These are phyloP conservation scores for Garra rufa DNA, from an alignment of 2,113 vertebrate species.

Conservation along the genomic window DNA sequence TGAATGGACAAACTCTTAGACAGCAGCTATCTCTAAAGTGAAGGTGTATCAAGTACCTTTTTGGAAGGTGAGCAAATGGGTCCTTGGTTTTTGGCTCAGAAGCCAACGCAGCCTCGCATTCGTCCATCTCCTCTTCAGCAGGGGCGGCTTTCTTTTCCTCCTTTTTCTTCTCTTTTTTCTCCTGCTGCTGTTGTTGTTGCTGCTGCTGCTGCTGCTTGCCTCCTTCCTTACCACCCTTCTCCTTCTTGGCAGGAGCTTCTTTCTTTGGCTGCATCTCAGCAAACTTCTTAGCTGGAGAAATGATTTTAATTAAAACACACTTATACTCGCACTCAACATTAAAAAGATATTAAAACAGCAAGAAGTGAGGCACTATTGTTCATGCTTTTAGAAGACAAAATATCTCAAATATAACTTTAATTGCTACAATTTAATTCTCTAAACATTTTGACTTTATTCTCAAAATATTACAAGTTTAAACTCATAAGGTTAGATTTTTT, in stretches of 20 bases:
- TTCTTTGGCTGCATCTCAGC: conserved; percentile 90
- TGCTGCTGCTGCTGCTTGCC: conserved; percentile 65
- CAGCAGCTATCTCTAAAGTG: background rate
- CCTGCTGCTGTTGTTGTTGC: conserved; percentile 76
- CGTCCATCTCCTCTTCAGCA: conserved; percentile 84
- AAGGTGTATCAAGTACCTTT: conserved; percentile 76
- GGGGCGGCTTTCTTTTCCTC: conserved; percentile 82
- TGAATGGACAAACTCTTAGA: background rate
- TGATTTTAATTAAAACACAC: background rate
- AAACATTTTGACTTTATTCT: too few relatives aligned
- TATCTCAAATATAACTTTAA: too few relatives aligned
- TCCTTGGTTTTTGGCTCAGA: conserved; percentile 90
- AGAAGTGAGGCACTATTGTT: background rate
- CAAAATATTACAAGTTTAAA: too few relatives aligned
- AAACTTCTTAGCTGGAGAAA: conserved; percentile 86
- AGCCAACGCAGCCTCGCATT: conserved; percentile 85
- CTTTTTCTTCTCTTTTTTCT: conserved; percentile 83
- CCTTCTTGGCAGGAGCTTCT: conserved; percentile 83
- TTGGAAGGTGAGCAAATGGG: conserved; percentile 88
- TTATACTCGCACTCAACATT: background rate
- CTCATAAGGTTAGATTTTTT: too few relatives aligned
- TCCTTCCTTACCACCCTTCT: conserved; percentile 79
- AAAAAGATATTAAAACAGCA: background rate
- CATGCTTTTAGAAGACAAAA: background rate
- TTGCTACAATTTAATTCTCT: too few relatives aligned